Conservation (phyloP, 2,797 vertebrate species). For the Nannoperca obscura region DNA sequence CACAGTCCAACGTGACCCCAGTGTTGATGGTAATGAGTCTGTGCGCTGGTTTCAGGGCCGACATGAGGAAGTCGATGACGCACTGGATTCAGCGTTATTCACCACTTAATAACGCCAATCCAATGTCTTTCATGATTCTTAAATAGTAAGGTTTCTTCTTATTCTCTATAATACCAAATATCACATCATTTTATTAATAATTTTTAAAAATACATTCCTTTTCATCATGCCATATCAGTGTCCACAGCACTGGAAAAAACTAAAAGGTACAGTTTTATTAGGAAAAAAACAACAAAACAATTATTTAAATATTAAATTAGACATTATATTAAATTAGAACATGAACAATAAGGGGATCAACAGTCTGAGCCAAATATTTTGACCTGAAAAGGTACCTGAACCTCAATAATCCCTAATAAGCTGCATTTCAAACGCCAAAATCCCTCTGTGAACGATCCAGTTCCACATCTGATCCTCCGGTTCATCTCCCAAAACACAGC, state of each 20-base stretch:
- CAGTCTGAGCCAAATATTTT: background rate
- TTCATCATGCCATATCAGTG: too few relatives aligned
- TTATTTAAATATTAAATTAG: too few relatives aligned
- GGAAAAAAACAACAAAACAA: background rate
- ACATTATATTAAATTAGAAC: too few relatives aligned
- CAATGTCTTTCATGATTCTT: too few relatives aligned
- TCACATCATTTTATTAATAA: background rate
- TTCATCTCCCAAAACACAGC: conserved; percentile 4
- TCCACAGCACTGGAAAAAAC: background rate
- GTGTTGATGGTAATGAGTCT: background rate
- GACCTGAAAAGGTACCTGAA: too few relatives aligned
- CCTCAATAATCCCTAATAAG: too few relatives aligned
- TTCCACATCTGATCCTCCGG: conserved; percentile 13
- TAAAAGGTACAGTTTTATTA: background rate
- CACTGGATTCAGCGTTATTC: background rate
- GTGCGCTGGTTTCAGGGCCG: background rate
- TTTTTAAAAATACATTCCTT: background rate
- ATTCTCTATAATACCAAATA: background rate
- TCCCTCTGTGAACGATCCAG: conserved; percentile 2
- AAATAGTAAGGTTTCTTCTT: too few relatives aligned
- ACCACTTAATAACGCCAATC: background rate
- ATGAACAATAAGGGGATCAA: background rate
- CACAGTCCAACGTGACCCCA: background rate
- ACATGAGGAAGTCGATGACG: background rate
- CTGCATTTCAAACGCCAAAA: conserved; percentile 20